Percentiles rank a stretch among this genome's conserved stretches.
phyloP scores from a whole-genome alignment of 2,113 vertebrate genomes.

The Sterrhoptilus dennistouni region DNA sequence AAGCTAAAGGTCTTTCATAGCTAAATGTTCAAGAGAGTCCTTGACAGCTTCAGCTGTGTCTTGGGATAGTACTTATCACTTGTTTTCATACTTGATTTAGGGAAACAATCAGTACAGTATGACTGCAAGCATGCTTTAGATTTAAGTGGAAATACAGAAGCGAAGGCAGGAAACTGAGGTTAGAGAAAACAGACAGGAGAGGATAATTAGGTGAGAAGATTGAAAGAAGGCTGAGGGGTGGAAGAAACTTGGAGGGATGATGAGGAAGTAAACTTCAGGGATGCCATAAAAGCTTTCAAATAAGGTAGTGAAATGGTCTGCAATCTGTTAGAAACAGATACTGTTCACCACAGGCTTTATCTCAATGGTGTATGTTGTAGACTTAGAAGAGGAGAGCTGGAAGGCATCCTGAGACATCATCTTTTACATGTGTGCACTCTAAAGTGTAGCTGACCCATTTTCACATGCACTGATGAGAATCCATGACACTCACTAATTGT shows the following conservation, averaged over 20 bases:
- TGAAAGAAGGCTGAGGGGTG: neutral
- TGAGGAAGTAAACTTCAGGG: neutral
- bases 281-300: neutral
- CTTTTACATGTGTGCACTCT: neutral
- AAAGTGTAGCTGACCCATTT: slow-evolving; percentile 41
- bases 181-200: neutral
- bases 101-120: neutral
- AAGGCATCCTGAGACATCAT: neutral
- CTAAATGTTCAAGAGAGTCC: neutral
- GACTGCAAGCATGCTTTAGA: neutral
- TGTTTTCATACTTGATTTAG: neutral
- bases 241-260: neutral
- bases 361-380: neutral
- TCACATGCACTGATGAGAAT: neutral
- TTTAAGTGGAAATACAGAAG: neutral
- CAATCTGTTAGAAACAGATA: neutral
- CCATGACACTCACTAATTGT: neutral
- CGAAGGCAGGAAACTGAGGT: neutral
- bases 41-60: neutral
- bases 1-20: neutral
- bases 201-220: neutral
- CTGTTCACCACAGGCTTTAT: neutral
- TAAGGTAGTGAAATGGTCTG: neutral
- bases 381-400: neutral
- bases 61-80: neutral